Percentiles rank a stretch among this genome's conserved stretches.
These are phyloP conservation scores for Microctenopoma steveboyesi DNA, from an alignment of 2,797 vertebrate genomes.

Conservation along the genomic window DNA sequence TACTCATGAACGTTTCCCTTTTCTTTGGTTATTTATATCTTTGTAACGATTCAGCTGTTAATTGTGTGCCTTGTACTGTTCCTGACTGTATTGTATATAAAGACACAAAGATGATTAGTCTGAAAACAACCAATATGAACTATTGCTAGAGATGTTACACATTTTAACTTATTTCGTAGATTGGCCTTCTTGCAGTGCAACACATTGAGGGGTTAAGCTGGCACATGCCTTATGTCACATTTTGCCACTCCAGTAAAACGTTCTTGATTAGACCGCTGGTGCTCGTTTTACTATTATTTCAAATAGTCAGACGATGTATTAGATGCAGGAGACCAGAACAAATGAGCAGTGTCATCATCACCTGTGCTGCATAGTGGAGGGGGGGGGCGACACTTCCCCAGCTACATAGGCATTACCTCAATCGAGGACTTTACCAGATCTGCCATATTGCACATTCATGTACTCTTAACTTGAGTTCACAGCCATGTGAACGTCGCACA, in stretches of 20 bases:
- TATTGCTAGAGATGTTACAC: slow-evolving; percentile 89
- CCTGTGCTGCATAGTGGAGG: slow-evolving; percentile 35
- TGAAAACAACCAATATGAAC: slow-evolving; percentile 84
- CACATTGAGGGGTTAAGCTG: slow-evolving; percentile 52
- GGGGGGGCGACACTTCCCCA: slow-evolving; percentile 9
- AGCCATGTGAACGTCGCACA: slow-evolving; percentile 47
- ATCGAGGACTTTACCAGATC: slow-evolving; percentile 35
- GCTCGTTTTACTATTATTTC: slow-evolving; percentile 14
- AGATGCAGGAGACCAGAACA: slow-evolving; percentile 30
- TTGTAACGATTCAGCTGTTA: slow-evolving; percentile 80
- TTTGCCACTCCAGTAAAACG: slow-evolving; percentile 20
- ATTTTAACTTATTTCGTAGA: slow-evolving; percentile 88
- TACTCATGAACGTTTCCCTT: slow-evolving; percentile 66
- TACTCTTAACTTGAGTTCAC: slow-evolving; percentile 36
- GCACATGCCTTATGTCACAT: slow-evolving; percentile 56
- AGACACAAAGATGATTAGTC: slow-evolving; percentile 78
- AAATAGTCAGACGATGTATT: slow-evolving; percentile 20
- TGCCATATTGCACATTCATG: slow-evolving; percentile 54
- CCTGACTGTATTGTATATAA: slow-evolving; percentile 88
- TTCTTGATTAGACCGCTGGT: slow-evolving; percentile 39
- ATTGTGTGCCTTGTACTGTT: slow-evolving; percentile 96
- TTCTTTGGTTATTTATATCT: slow-evolving; percentile 81
- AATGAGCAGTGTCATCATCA: slow-evolving; percentile 32
- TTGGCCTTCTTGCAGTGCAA: slow-evolving; percentile 61
- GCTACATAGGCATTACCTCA: slow-evolving; percentile 48